Evolutionary conservation across 2,888 invertebrate species (phyloP), one percentile per base, ranked within the genome.

Genomic region (Lycocerus yunnanus): DNA sequence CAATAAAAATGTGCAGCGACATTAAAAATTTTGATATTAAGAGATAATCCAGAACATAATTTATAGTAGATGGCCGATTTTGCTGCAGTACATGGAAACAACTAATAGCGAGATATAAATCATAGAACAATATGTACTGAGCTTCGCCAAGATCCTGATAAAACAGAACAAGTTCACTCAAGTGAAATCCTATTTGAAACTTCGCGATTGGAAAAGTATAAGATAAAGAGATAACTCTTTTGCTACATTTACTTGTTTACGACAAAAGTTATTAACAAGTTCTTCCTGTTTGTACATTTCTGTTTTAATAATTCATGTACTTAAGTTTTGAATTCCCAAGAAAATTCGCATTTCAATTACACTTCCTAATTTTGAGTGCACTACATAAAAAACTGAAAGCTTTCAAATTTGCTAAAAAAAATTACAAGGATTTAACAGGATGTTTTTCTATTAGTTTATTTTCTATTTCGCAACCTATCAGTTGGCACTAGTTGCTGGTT

Each of bases 31-130:
- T 75, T 63, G 69, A 72, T 72, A 72, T 75, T 75, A 75, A 67
- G 69, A 72, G 75, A 75, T 75, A 75, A 75, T 75, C 72, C 67
- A 27, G 61, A 58, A 72, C 63, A 78, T 76, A 82, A 82, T 82
- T 81, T 82, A 82, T 82, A 79, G 79, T 77, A 76, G 77, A 79
- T 78, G 78, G 78, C 68, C 78, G 79, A 80, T 70, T 24, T 58
- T 59, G 80, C 81, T 78, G 80, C 82, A 82, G 80, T 81, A 82
- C 82, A 82, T 83, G 82, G 82, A 82, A 82, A 83, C 81, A 83
- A 82, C 83, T 83, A 84, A 83, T 82, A 80, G 83, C 78, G 78
- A 80, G 80, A 78, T 81, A 84, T 84, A 84, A 83, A 84, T 84
- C 83, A 84, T 81, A 79, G 78, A 79, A 81, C 81, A 83, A 83